A percentile compares a stretch with the other conserved stretches of the same genome.
These are phyloP conservation scores for Holothuria glaberrima DNA, from an alignment of 35 echinoderm and acorn worm genomes.

Conservation along the genomic window DNA sequence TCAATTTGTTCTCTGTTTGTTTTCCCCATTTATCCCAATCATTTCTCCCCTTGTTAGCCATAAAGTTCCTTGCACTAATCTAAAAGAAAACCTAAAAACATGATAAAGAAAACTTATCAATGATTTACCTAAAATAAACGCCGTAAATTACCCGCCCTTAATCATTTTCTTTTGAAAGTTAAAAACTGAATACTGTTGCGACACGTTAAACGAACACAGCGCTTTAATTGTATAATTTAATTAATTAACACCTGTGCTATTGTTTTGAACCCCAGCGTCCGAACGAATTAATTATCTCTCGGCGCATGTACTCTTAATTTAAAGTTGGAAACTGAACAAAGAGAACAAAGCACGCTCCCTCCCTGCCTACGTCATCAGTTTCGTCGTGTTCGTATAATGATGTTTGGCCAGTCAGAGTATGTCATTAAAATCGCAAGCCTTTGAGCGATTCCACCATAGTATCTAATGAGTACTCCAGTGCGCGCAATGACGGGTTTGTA, in stretches of 20 bases:
- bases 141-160: constrained; percentile 37
- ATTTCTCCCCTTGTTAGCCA: too few species aligned
- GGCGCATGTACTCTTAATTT: constrained; percentile 52
- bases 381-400: background rate
- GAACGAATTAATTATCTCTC: constrained; percentile 55
- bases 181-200: background rate
- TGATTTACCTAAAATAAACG: background rate
- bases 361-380: constrained; percentile 26
- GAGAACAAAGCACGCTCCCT: constrained; percentile 42
- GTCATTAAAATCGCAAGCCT: constrained; percentile 23
- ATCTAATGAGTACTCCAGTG: constrained; percentile 30
- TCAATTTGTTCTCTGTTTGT: too few species aligned
- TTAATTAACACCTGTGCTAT: constrained; percentile 61
- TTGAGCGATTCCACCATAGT: background rate
- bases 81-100: too few species aligned
- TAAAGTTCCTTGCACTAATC: too few species aligned
- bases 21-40: too few species aligned
- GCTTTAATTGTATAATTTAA: constrained; percentile 49
- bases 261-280: constrained; percentile 41
- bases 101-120: background rate
- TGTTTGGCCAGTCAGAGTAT: constrained; percentile 42
- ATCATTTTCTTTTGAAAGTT: background rate
- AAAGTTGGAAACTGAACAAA: constrained; percentile 45
- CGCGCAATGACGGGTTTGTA: constrained; percentile 28
- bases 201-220: constrained; percentile 36